Evolutionary conservation across 2,113 vertebrate genomes (phyloP), one percentile per base, ranked within the genome.

Genomic region (Beaufortia kweichowensis): DNA sequence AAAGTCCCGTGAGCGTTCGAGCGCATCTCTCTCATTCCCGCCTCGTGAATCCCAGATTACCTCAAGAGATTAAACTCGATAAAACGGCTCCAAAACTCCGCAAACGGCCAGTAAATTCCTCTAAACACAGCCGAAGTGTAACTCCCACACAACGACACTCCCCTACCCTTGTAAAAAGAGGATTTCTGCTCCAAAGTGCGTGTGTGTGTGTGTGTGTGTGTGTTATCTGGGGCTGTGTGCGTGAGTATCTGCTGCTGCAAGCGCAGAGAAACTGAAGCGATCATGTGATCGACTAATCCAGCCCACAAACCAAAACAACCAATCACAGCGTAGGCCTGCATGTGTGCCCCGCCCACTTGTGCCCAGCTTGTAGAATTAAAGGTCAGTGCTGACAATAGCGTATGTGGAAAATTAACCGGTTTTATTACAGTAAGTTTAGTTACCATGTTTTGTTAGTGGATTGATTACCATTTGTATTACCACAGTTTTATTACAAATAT

Each of bases 241-340:
- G 39, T 6, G 33, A 67, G n/a, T 2, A 53, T 57, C 46, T n/a
- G 15, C 3, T 2, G 19, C 24, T 6, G 28, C 1, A n/a, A 21
- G 31, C 6, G 21, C 31, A 48, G 64, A 57, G 46, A 28, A 48
- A 33, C 26, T 75, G 53, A 69, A 64, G 21, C 26, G 50, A 7
- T 10, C 80, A 78, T 24, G 76, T 82, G 80, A 78, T 62, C 46
- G 9, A 31, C 21, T 70, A 78, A 78, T 78, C 70, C 76, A 9
- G 35, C 80, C 80, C 53, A 70, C 75, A 29, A 39, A 62, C 5
- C 15, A 15, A 8, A 28, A 14, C 21, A 48, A 35, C 80, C 80
- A 82, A 78, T 75, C 76, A 46, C 64, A 64, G 31, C 26, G 21
- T 11, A 26, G 41, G 60, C 15, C 21, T 2, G 0, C 17, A 0